Evolutionary conservation across 2,113 vertebrate species (phyloP), one percentile per base, ranked within the genome.

Genomic region (Pelodiscus sinensis): DNA sequence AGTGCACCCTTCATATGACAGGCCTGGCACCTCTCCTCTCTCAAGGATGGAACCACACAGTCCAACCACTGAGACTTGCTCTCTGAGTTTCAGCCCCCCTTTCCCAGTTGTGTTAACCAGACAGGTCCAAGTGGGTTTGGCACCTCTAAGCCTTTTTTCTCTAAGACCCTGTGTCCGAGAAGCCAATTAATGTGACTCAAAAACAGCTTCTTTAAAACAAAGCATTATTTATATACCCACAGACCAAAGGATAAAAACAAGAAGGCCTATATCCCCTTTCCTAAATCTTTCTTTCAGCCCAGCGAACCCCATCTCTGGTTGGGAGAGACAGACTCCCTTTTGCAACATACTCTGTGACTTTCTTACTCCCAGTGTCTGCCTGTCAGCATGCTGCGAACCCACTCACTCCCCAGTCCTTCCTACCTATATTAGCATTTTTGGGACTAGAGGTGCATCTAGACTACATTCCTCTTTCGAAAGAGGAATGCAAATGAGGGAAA

Each of bases 141-240:
- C 78, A 91, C 55, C 35, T 58, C 27, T 24, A 92, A 92, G 73
- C 55, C 65, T 65, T 35, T 86, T 65, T 60, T 91, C 50, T 79
- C 35, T 85, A 35, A 91, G 35, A 90, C 29, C 4, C n/a, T 8
- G 11, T 78, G 31, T 10, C 31, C 65, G 19, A 19, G 31, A 68
- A 65, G 62, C 31, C 62, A 68, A n/a, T 68, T n/a, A n/a, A 68
- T 68, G 31, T 9, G 31, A 68, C 29, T 18, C 60, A 82, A 89
- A 68, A 31, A 1, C 4, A 90, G 3, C 7, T 15, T 19, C 38
- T 89, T 90, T 38, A 38, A 58, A 81, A 88, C 16, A 85, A n/a
- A 4, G 16, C 31, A n/a, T 68, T 68, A 65, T 68, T 68, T 68
- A 68, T 15, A 84, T 92, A 54, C 87, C 52, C 85, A 89, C 7